Evolutionary conservation across 2,888 invertebrate species (phyloP), one percentile per base, ranked within the genome.

Genomic region (Dryadula phaetusa): DNA sequence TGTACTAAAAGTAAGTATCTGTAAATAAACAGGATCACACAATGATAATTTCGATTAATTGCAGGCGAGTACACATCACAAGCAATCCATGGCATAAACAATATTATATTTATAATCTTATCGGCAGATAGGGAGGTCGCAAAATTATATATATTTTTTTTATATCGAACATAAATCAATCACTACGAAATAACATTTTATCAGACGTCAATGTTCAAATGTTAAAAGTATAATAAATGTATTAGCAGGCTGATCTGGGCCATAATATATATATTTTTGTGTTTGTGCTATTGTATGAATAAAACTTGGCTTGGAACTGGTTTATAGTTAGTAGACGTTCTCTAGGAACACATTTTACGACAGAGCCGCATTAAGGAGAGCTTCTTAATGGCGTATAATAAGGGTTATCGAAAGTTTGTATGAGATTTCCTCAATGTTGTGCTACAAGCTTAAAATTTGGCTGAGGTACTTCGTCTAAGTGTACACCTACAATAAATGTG

Each of bases 41-140:
- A 52, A 49, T 25, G 25, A 49, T 52, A 52, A 52, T 52, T 8
- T 2, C 28, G 28, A n/a, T n/a, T n/a, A n/a, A n/a, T n/a, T 4
- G n/a, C 28, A 28, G 25, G n/a, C 3, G 8, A 7, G 37, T 37
- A 52, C 28, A 52, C 49, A 52, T 28, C 49, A 52, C 49, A 16
- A 28, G 10, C 49, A 28, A 52, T 52, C 49, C 16, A 52, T 52
- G 16, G 49, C 28, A 52, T 52, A 52, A 28, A 52, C 28, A 52
- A 28, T 16, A 14, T n/a, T 52, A 52, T 25, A 16, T 25, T 25
- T 49, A 1, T 49, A 25, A 52, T 52, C 49, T 52, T 52, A 49
- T 49, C 49, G 25, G 16, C 1, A 8, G n/a, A 49, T 49, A 49
- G 3, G 49, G 28, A 28, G 16, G 49, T 52, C 49, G 28, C 25